Evolutionary conservation across 2,113 vertebrate genomes (phyloP).

Genomic region (Labrus mixtus): DNA sequence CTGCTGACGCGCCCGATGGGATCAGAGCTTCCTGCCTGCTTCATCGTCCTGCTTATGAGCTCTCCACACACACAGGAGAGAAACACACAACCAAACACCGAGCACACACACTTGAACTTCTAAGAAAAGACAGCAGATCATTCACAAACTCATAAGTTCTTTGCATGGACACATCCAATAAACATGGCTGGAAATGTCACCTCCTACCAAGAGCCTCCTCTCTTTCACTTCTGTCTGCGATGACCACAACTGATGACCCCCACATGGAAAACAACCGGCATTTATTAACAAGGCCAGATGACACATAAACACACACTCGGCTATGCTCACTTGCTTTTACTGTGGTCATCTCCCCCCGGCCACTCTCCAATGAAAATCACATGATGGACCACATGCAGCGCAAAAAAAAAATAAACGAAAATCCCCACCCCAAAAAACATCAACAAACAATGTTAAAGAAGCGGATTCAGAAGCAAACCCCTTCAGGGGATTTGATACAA

Average conservation of each 20-base stretch:
- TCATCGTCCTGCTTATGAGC: constrained; percentile 63
- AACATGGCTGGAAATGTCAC: constrained; percentile 10
- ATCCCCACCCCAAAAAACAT: constrained; percentile 63
- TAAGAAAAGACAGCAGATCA: constrained; percentile 7
- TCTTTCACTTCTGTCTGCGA: constrained; percentile 31
- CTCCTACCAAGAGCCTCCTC: constrained; percentile 7
- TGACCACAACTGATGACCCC: constrained; percentile 55
- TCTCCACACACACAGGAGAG: constrained; percentile 38
- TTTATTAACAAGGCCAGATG: constrained; percentile 63
- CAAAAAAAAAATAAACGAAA: constrained; percentile 36
- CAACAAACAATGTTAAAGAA: constrained; percentile 63
- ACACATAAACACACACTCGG: constrained; percentile 55
- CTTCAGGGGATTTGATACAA: constrained; percentile 57
- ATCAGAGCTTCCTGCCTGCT: constrained; percentile 73
- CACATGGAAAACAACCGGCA: constrained; percentile 69
- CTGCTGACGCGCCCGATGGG: constrained; percentile 76
- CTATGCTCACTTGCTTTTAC: constrained; percentile 33
- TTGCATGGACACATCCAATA: constrained; percentile 16
- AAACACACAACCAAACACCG: constrained; percentile 44
- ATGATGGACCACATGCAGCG: constrained; percentile 64
- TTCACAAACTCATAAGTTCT: neutral
- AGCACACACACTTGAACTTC: constrained; percentile 31
- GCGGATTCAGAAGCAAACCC: constrained; percentile 35
- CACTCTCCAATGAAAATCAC: constrained; percentile 71
- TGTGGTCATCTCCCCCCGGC: constrained; percentile 59